Evolutionary conservation across 2,888 invertebrate genomes (phyloP).

Genomic region (Pachycephus smyrnensis): DNA sequence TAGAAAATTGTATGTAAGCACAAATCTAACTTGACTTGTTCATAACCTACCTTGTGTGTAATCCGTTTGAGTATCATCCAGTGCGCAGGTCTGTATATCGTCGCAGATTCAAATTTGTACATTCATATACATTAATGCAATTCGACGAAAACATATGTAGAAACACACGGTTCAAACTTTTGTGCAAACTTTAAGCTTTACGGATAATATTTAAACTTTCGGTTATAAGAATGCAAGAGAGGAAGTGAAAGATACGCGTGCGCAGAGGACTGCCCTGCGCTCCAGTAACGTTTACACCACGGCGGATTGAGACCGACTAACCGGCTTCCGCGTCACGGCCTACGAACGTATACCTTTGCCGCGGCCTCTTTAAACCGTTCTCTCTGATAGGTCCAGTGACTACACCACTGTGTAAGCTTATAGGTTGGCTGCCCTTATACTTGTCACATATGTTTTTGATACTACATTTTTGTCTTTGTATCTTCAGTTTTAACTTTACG

Average conservation of each 20-base stretch:
- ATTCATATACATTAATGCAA: background rate
- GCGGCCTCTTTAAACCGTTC: background rate
- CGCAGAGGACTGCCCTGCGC: background rate
- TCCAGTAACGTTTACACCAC: slow-evolving; percentile 27
- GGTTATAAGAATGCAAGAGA: background rate
- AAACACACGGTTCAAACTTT: background rate
- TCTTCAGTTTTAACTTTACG: background rate
- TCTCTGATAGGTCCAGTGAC: background rate
- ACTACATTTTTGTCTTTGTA: background rate
- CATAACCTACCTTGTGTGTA: background rate
- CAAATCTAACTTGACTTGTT: background rate
- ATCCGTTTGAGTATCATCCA: background rate
- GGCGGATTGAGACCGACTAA: slow-evolving; percentile 58
- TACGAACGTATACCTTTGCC: slow-evolving; percentile 23
- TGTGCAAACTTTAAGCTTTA: background rate
- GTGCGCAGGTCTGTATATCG: background rate
- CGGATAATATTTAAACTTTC: background rate
- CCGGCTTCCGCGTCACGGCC: slow-evolving; percentile 58
- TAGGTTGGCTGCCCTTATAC: background rate
- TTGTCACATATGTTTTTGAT: background rate
- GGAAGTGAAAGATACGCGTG: background rate
- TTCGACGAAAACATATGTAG: background rate
- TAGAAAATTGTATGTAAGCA: background rate
- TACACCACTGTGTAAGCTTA: background rate
- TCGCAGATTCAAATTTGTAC: background rate